A percentile compares a stretch with the other conserved stretches of the same genome.
Conservation (phyloP, 2,113 vertebrate genomes). For the Heterocephalus glaber region DNA sequence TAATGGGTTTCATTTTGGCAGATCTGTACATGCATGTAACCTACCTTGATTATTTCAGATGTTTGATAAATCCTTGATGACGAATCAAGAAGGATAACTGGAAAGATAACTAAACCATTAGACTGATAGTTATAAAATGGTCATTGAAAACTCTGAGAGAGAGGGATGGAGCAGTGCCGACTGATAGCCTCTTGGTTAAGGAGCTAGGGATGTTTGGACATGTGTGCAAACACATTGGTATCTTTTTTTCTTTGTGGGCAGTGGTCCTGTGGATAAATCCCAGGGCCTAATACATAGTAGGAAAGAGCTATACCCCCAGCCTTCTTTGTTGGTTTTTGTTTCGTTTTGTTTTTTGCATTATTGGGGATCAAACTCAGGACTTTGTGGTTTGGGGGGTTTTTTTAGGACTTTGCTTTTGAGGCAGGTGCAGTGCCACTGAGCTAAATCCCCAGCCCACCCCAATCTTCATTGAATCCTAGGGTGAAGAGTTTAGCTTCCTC, state of each 20-base stretch:
- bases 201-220: neutral
- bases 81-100: neutral
- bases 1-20: neutral
- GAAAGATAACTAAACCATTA: neutral
- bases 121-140: neutral
- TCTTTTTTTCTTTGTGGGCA: neutral
- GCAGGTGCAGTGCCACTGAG: too few species aligned
- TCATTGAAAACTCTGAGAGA: neutral
- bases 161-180: neutral
- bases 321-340: too few species aligned
- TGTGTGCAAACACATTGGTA: neutral
- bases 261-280: neutral
- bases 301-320: neutral
- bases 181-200: neutral
- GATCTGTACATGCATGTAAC: neutral
- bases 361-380: too few species aligned
- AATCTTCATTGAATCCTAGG: neutral
- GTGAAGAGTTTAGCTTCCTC: neutral
- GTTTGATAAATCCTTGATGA: neutral
- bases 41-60: neutral
- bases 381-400: too few species aligned
- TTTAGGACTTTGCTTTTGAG: too few species aligned
- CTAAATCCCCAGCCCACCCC: too few species aligned
- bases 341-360: too few species aligned
- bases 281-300: neutral